Evolutionary conservation across 2,113 vertebrate species (phyloP).

Genomic region (Triplophysa tibetana): DNA sequence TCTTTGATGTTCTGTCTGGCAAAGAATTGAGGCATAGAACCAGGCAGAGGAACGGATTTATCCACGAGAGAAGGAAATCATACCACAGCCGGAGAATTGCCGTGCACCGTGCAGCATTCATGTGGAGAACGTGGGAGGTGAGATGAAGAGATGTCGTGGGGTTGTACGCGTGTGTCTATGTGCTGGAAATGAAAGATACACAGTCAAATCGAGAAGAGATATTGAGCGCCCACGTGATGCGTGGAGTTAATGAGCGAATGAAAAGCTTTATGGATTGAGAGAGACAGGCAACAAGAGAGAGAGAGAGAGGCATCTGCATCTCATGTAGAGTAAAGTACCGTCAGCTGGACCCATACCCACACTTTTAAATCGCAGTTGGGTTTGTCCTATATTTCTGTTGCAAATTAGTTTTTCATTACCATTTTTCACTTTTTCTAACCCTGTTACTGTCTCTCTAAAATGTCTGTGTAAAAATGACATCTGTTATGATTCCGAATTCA

Average conservation of each 20-base stretch:
- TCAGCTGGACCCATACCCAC: not conserved
- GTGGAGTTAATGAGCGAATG: not conserved
- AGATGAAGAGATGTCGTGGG: slow-evolving; percentile 5
- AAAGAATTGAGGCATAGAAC: not conserved
- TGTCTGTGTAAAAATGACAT: not conserved
- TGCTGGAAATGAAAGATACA: slow-evolving; percentile 6
- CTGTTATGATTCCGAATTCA: not conserved
- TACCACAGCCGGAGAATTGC: not conserved
- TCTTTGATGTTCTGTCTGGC: not conserved
- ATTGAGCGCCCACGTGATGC: not conserved
- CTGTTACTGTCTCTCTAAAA: not conserved
- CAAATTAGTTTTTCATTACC: no score
- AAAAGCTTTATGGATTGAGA: not conserved
- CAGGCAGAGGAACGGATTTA: slow-evolving; percentile 9
- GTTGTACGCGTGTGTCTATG: not conserved
- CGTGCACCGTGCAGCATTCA: not conserved
- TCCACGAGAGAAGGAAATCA: slow-evolving; percentile 28
- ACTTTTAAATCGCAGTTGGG: no score
- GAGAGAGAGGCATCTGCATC: not conserved
- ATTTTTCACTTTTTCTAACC: not conserved
- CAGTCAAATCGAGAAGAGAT: not conserved
- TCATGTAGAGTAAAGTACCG: not conserved
- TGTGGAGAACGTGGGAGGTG: slow-evolving; percentile 18
- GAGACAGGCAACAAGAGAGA: not conserved
- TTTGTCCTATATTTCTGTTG: no score